Conservation (phyloP, 2,113 vertebrate species). For the Macaca fascicularis region T2T-MFA8v1.1 NC_088377.1:140090501-140091000, state of each 20-base stretch:
- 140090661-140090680: not conserved
- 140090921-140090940: not conserved
- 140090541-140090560: not conserved
- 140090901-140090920: not conserved
- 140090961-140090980: not conserved
- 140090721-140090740: not conserved
- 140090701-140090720: not conserved
- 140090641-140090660: not conserved
- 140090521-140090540: not conserved
- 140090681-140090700: not conserved
- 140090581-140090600: not conserved
- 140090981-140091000: not conserved
- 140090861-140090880: not conserved
- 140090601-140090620: not conserved
- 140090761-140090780: not conserved
- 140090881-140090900: not conserved
- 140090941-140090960: not conserved
- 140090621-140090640: not conserved
- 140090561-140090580: not conserved
- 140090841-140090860: not conserved
- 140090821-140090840: not conserved
- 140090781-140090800: not conserved
- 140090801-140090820: not conserved
- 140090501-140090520: slow-evolving; percentile 43
- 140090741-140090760: not conserved